Base-by-base conservation (phyloP, 2,797 vertebrate species). In the Hypotaenidia philippensis region DNA sequence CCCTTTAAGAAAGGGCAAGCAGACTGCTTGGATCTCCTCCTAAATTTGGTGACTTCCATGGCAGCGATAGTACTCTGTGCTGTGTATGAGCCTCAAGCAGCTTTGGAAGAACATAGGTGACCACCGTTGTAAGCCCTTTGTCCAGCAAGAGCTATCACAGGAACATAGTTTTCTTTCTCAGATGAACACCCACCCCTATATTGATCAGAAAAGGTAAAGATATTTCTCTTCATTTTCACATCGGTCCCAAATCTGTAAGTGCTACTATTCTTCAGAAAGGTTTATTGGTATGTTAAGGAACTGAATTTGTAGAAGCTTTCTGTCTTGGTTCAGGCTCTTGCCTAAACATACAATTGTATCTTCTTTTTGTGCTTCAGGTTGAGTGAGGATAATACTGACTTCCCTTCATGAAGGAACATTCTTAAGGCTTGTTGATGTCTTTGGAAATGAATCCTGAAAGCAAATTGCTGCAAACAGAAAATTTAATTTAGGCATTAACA, bases 361-460 rank as follows among this genome's bases (percentile, higher is more conserved):
- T 34, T 65, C 41, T 69, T 91, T 23, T n/a, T 72, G 3, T 55
- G 29, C n/a, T 72, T 69, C 41, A 36, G 25, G 13, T 56, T 95
- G 52, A 65, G 1, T 55, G 47, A 84, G 36, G 41, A 66, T 57
- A 84, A 31, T 41, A 25, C 5, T 41, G 16, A 41, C 76, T 83
- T 78, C 29, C 64, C 22, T 64, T 71, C 19, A 55, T 26, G 34
- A 81, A 52, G 32, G 41, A 93, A 41, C 7, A 49, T 63, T 86
- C 34, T 65, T 27, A 65, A 12, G 11, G 63, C 71, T 79, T 6
- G 3, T 86, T 27, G 36, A 53, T 90, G 21, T 10, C 31, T 83
- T 83, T 78, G 17, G 38, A 90, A 90, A 75, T 81, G 34, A 83
- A 81, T 83, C n/a, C 22, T 72, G 63, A 75, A 79, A 84, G 52